A percentile compares a stretch with the other conserved stretches of the same genome.
These are phyloP conservation scores for Prunella himalayana DNA, from an alignment of 2,113 vertebrate species.

Conservation along the genomic window DNA sequence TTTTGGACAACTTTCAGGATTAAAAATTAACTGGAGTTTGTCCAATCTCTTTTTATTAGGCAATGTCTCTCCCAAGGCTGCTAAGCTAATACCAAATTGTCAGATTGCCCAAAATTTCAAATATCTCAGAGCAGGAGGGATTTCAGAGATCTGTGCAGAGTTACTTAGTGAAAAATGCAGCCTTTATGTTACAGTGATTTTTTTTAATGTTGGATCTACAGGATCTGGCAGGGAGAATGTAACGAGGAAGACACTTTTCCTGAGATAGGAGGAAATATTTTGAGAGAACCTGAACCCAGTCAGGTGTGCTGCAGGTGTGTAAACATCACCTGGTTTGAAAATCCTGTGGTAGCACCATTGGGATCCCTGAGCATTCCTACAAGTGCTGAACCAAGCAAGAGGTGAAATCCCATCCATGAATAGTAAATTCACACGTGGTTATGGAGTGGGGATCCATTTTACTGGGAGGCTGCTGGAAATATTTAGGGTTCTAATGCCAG, in stretches of 20 bases:
- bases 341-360: background rate
- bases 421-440: background rate
- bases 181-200: background rate
- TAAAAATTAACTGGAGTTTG: conserved; percentile 63
- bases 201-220: background rate
- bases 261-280: background rate
- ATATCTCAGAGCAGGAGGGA: background rate
- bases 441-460: background rate
- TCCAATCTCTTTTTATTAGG: conserved; percentile 57
- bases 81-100: conserved; percentile 54
- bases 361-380: background rate
- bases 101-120: conserved; percentile 26
- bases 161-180: background rate
- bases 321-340: background rate
- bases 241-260: background rate
- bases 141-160: background rate
- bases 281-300: background rate
- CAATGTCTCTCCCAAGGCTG: conserved; percentile 38
- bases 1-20: conserved; percentile 66
- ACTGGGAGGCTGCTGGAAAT: background rate
- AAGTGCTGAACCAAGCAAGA: background rate
- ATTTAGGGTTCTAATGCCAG: background rate
- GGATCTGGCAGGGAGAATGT: background rate
- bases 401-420: background rate
- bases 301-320: background rate